Base-by-base conservation (phyloP, 1,140 invertebrate species). In the Berghia stephanieae region DNA sequence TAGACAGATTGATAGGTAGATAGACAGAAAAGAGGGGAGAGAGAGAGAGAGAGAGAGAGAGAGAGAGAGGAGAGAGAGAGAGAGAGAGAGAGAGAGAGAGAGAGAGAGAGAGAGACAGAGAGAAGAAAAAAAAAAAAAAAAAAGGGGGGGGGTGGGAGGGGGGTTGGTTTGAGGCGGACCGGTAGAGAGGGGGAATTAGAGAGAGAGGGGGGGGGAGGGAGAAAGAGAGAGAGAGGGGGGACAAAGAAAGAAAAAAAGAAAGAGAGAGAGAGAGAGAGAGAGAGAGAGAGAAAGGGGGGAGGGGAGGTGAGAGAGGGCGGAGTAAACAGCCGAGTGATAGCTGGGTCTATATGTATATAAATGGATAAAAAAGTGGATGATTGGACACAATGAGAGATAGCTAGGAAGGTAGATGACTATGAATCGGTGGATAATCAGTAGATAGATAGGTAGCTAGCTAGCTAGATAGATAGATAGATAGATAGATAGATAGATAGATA, bases 11-110 rank as follows among this genome's bases (percentile, higher is more conserved):
- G n/a, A n/a, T n/a, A n/a, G n/a, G n/a, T n/a, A n/a, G n/a, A n/a
- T n/a, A n/a, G n/a, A n/a, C n/a, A 34, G 63, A 67, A 38, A 38
- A 8, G 27, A 38, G 4, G 36, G 34, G 36, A 34, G 13, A 49
- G 31, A 34, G 38, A 49, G 3, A 68, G 36, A 34, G 63, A 68
- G 42, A 27, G 24, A 2, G 40, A 31, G 63, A 31, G 60, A 36
- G 43, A 34, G 57, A 67, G 8, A n/a, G 38, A 27, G 31, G 63
- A 46, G 27, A 31, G 18, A 66, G 60, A 67, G 57, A 68, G 60
- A 57, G 42, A 76, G 1, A 57, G 60, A 68, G 60, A 68, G 42
- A 76, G 5, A 76, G 44, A 34, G 13, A 49, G 44, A 49, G 42
- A 40, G 27, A 68, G 3, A 21, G 42, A 36, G n/a, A 21, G 43